Percentiles rank a stretch among this genome's conserved stretches.
Evolutionary conservation across 1,140 invertebrate species (phyloP).

Genomic region (Xylocopa sonorina): DNA sequence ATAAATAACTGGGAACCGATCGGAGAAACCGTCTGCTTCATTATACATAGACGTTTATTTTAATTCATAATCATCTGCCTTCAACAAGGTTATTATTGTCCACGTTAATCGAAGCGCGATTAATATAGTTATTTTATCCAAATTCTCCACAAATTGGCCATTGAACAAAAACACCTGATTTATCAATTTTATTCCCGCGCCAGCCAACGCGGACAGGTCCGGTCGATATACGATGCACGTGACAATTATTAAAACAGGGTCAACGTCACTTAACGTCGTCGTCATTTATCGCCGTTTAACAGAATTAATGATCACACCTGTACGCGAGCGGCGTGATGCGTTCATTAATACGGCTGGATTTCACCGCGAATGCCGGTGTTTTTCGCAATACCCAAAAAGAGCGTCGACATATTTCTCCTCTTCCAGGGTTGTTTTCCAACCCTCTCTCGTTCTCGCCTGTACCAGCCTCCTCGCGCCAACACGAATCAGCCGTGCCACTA

Average conservation of each 20-base stretch:
- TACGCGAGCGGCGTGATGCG: conserved; percentile 40
- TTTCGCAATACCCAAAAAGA: conserved; percentile 28
- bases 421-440: not conserved
- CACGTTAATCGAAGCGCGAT: not conserved
- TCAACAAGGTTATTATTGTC: not conserved
- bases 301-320: conserved; percentile 63
- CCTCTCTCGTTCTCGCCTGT: no score
- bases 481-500: not conserved
- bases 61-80: no score
- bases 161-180: conserved; percentile 25
- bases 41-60: not conserved
- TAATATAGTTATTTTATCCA: conserved; percentile 25
- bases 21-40: not conserved
- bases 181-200: conserved; percentile 40
- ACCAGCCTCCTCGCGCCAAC: no score
- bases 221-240: conserved; percentile 48
- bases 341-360: conserved; percentile 58
- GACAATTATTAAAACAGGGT: conserved; percentile 68
- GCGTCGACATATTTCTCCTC: conserved; percentile 19
- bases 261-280: conserved; percentile 65
- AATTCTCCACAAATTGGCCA: conserved; percentile 9
- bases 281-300: conserved; percentile 66
- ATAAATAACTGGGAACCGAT: no score
- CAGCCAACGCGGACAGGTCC: conserved; percentile 26
- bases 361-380: conserved; percentile 37